Evolutionary conservation across 2,888 invertebrate genomes (phyloP), one percentile per base, ranked within the genome.

Genomic region (Rhingia rostrata): DNA sequence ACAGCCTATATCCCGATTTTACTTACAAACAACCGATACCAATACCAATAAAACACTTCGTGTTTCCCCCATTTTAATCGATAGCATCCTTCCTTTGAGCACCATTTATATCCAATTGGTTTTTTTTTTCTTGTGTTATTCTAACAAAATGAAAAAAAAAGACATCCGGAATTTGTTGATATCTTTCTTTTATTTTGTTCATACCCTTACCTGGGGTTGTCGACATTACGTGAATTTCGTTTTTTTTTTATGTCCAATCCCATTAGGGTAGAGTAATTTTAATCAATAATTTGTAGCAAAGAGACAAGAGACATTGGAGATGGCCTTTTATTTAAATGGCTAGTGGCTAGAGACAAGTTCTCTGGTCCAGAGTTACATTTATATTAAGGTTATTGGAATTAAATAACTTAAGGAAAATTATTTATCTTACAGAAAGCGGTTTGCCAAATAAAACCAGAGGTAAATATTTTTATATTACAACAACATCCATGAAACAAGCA

Each of bases 11-110:
- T 30, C 47, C 33, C 33, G 49, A 49, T 49, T 74, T 45, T 10
- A 56, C n/a, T 14, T 58, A 33, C 64, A 43, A 64, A 64, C 12
- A 58, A 39, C 49, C 43, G 37, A 61, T 35, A 49, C 47, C 43
- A 41, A 61, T 35, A 49, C 47, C 79, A 73, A 72, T 72, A 60
- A 66, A 60, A 45, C 49, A 51, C 43, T 56, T 61, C 49, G 53
- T 54, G 9, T 54, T 47, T 33, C 33, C 6, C 47, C 35, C 41
- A 69, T 39, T 56, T 56, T 43, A 80, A 80, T 69, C 69, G 63
- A 69, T 74, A 69, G 47, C 49, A 69, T 63, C 30, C 35, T 37
- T 51, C 63, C 67, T 64, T 73, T 63, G 33, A 22, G 54, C 61
- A 53, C 39, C 63, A 58, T 74, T 63, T 51, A 39, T 45, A 12